Conservation (phyloP, 2,113 vertebrate genomes). For the Leucosticte australis region DNA sequence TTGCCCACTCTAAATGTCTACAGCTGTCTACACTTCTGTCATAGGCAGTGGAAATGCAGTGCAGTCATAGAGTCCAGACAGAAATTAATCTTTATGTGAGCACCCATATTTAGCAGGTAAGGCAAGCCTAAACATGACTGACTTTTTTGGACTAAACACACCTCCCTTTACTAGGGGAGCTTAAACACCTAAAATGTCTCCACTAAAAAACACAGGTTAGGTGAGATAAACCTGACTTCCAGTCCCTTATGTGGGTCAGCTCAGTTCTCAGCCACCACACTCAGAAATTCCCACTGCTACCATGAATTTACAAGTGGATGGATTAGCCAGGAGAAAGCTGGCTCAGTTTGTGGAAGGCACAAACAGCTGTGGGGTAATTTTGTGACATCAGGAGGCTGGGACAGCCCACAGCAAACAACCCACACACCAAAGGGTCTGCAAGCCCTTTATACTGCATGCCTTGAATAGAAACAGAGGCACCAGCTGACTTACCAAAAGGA, state of each 20-base stretch:
- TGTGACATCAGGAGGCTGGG: not conserved
- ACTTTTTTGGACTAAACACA: not conserved
- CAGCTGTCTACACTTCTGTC: not conserved
- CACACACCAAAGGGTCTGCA: not conserved
- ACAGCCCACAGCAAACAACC: not conserved
- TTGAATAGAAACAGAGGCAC: not conserved
- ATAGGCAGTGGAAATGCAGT: not conserved
- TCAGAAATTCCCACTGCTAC: not conserved
- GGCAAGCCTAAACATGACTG: not conserved
- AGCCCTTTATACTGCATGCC: not conserved
- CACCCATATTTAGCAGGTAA: not conserved
- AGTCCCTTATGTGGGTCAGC: not conserved
- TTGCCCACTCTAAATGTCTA: not conserved
- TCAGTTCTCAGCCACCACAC: not conserved
- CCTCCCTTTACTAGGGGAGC: not conserved
- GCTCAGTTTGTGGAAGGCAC: not conserved
- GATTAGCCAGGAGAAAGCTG: not conserved
- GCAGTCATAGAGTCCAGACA: not conserved
- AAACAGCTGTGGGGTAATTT: not conserved
- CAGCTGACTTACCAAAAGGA: slow-evolving; percentile 89
- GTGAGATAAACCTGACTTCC: not conserved
- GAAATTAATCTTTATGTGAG: not conserved
- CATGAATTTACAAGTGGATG: rapidly evolving
- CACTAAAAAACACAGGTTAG: not conserved
- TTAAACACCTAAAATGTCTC: not conserved